phyloP scores from a whole-genome alignment of 2,113 vertebrate genomes.

The Columbina picui region DNA sequence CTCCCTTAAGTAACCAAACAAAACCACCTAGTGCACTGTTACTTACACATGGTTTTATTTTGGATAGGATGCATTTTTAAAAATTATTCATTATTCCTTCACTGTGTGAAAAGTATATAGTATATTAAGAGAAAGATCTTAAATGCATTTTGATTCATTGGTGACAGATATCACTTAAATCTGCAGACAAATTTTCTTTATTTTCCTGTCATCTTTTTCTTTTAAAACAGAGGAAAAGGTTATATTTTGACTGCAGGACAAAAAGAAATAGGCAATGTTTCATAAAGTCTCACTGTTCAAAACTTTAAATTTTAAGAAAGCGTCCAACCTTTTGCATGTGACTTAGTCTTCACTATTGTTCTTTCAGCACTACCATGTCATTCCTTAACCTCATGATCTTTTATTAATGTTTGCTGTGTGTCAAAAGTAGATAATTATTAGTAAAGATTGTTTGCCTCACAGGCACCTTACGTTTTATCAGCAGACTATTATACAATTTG shows the following conservation, averaged over 20 bases:
- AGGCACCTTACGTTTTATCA: constrained; percentile 30
- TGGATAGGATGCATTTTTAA: background rate
- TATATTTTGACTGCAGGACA: background rate
- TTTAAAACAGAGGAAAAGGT: background rate
- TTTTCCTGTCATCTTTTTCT: background rate
- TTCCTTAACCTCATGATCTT: background rate
- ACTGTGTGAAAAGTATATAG: background rate
- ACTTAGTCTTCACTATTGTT: background rate
- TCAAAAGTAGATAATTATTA: constrained; percentile 27
- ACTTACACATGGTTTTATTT: background rate
- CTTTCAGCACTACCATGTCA: background rate
- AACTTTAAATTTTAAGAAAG: background rate
- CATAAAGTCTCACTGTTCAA: background rate
- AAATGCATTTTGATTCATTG: background rate
- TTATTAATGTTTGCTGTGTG: constrained; percentile 34
- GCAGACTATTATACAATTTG: background rate
- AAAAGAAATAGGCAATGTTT: background rate
- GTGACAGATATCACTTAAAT: background rate
- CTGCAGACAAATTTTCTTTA: background rate
- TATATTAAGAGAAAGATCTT: background rate
- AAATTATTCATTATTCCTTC: background rate
- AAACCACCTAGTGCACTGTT: background rate
- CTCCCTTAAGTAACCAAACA: background rate
- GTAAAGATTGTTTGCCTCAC: background rate
- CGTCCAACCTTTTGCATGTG: background rate